Evolutionary conservation across 2,888 invertebrate species (phyloP), one percentile per base, ranked within the genome.

Genomic region (Coelopa pilipes): DNA sequence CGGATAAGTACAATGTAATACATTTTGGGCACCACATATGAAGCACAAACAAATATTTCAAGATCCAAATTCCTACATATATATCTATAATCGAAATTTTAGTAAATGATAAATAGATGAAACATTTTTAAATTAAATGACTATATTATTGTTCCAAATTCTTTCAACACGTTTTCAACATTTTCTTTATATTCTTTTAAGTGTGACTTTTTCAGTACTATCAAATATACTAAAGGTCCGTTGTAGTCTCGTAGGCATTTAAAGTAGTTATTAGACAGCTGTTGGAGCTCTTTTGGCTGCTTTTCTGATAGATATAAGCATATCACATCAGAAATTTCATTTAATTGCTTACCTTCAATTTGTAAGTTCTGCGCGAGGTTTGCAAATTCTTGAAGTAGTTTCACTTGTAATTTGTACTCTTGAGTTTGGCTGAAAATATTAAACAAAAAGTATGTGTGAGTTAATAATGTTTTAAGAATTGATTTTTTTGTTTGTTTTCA

Each of bases 341-440:
- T 80, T 12, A 87, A 78, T 63, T 85, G 81, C 62, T 81, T 84
- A 9, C 85, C 87, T 21, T 83, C 82, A 15, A 88, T 79, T 63
- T 85, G 83, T 50, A 88, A 78, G 53, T 80, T 81, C 4, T 79
- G 78, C 65, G 87, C 83, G 1, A 88, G 78, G 62, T 80, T 80
- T 0, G 81, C 74, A 71, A 87, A 80, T 50, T 83, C 79, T 34
- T 81, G 75, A 13, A 87, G 76, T 7, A 88, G 72, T 73, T 86
- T 86, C 0, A 82, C 15, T 76, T 88, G 87, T 19, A 88, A 76
- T 76, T 86, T 87, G 73, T 82, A 83, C 76, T 86, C 86, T 78
- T 87, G 87, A 0, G 86, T 87, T 76, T 82, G 80, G 0, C 83
- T 84, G 67, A 78, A 79, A 50, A 19, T 46, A 46, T 50, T 74